These are phyloP conservation scores for Patella depressa DNA, from an alignment of 2,888 invertebrate species.

Conservation along the genomic window DNA sequence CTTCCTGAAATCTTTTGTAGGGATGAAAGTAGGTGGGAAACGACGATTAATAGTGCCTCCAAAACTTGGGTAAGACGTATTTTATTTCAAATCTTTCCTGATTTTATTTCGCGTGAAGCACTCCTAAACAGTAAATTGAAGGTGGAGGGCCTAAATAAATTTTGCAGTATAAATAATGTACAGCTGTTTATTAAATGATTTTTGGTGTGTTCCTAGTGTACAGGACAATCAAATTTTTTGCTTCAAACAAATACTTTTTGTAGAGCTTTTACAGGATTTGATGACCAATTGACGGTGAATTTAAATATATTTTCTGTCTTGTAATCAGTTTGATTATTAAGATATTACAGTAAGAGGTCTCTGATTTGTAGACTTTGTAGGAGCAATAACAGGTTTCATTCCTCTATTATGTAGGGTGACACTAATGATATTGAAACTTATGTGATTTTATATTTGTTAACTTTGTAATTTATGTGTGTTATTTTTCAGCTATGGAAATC, in stretches of 20 bases:
- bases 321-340: no score
- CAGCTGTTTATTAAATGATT: neutral
- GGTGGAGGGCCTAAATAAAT: neutral
- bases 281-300: no score
- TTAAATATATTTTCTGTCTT: no score
- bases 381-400: neutral
- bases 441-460: no score
- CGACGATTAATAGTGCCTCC: slow-evolving; percentile 88
- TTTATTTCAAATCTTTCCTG: neutral
- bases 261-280: no score
- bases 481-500: slow-evolving; percentile 67
- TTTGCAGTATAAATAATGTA: neutral
- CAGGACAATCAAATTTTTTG: no score
- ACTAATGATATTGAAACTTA: no score
- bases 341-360: no score
- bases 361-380: no score
- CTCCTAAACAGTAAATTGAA: neutral
- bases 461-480: slow-evolving; percentile 11
- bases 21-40: slow-evolving; percentile 96
- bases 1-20: slow-evolving; percentile 42
- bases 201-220: neutral
- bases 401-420: no score
- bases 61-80: slow-evolving; percentile 82
- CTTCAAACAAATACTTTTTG: no score
- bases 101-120: neutral